These are phyloP conservation scores for Drosophila histrio DNA, from an alignment of 2,888 invertebrate genomes.

Conservation along the genomic window DNA sequence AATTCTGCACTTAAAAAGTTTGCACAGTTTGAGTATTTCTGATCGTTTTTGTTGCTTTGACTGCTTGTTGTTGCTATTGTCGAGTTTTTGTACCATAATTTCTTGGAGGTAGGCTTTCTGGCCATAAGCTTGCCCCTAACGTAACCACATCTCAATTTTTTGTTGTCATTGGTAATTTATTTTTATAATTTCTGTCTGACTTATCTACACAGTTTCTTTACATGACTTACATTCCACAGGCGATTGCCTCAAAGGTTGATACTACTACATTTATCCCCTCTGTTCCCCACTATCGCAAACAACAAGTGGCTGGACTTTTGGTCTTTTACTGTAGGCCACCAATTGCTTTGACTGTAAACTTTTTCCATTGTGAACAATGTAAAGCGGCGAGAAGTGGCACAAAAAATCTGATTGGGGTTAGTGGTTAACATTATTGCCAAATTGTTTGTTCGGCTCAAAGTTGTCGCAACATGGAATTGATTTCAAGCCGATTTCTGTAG, in stretches of 20 bases:
- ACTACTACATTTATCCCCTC: slow-evolving; percentile 39
- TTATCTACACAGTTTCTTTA: slow-evolving; percentile 29
- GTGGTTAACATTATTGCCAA: slow-evolving; percentile 36
- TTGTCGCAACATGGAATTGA: background rate
- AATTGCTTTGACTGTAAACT: slow-evolving; percentile 18
- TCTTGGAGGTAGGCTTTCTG: background rate
- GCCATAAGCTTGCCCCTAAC: background rate
- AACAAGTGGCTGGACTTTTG: slow-evolving; percentile 63
- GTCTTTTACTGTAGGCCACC: slow-evolving; percentile 24
- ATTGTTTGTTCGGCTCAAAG: slow-evolving; percentile 14
- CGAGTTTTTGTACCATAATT: slow-evolving; percentile 34
- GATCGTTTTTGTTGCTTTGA: slow-evolving; percentile 1
- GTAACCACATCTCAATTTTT: background rate
- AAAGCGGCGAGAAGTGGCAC: background rate
- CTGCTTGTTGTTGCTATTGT: slow-evolving; percentile 11
- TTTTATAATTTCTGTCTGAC: slow-evolving; percentile 28
- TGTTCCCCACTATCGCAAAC: slow-evolving; percentile 12
- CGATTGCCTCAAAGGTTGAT: background rate
- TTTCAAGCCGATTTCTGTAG: background rate
- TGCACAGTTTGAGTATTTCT: slow-evolving; percentile 56
- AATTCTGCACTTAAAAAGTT: slow-evolving; percentile 78
- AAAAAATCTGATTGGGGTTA: slow-evolving; percentile 49
- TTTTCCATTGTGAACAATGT: slow-evolving; percentile 16
- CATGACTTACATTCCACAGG: slow-evolving; percentile 24
- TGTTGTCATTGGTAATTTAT: slow-evolving; percentile 33